Percentiles rank a stretch among this genome's conserved stretches.
Conservation (phyloP, 2,888 invertebrate species). For the Spialia ferax region DNA sequence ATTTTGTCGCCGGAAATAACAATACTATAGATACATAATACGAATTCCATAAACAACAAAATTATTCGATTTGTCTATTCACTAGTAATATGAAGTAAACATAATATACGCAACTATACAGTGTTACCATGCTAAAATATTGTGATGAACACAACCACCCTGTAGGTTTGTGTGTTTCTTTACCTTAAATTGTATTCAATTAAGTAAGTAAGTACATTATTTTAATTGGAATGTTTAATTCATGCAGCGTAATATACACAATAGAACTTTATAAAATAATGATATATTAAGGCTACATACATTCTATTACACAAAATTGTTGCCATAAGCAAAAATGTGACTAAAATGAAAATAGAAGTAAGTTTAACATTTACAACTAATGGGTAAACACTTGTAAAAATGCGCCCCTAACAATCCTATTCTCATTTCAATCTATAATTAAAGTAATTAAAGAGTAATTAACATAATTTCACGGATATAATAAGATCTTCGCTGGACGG, state of each 20-base stretch:
- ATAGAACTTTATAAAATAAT: not conserved
- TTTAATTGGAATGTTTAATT: slow-evolving; percentile 4
- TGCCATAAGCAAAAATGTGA: slow-evolving; percentile 52
- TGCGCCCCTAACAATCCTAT: slow-evolving; percentile 69
- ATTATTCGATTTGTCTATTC: slow-evolving; percentile 41
- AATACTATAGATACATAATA: slow-evolving; percentile 79
- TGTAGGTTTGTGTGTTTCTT: slow-evolving; percentile 26
- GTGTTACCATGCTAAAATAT: slow-evolving; percentile 49
- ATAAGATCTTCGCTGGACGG: slow-evolving; percentile 39
- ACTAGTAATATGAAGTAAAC: slow-evolving; percentile 23
- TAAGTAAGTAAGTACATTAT: slow-evolving; percentile 17
- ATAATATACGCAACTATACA: slow-evolving; percentile 47
- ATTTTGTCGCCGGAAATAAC: slow-evolving; percentile 70
- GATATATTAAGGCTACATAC: not conserved
- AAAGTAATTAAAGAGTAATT: slow-evolving; percentile 23
- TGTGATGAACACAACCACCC: slow-evolving; percentile 45
- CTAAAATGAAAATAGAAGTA: slow-evolving; percentile 85
- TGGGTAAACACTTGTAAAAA: slow-evolving; percentile 30
- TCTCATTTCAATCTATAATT: slow-evolving; percentile 76
- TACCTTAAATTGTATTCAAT: slow-evolving; percentile 17
- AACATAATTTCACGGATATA: slow-evolving; percentile 17
- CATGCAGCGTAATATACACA: slow-evolving; percentile 11
- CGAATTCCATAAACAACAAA: slow-evolving; percentile 71
- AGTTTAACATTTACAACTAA: slow-evolving; percentile 32
- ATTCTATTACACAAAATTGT: slow-evolving; percentile 16